Evolutionary conservation across 2,797 vertebrate genomes (phyloP).

Genomic region (Melanotaenia maccullochi): DNA sequence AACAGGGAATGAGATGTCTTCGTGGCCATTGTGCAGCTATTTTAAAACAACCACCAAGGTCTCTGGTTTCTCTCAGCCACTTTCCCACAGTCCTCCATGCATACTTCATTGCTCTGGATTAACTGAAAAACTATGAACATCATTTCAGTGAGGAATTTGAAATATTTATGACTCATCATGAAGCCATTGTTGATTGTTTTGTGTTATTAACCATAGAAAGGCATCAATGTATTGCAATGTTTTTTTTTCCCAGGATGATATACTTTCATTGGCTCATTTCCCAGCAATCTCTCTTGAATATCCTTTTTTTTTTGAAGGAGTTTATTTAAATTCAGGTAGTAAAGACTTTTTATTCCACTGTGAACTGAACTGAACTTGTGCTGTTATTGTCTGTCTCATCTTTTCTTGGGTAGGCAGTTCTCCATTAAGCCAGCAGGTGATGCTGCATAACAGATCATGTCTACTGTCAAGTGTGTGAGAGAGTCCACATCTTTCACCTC

Average conservation of each 20-base stretch:
- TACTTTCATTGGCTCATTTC: background rate
- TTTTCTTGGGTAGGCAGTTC: constrained; percentile 67
- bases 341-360: background rate
- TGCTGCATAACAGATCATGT: constrained; percentile 76
- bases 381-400: constrained; percentile 9
- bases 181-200: background rate
- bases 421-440: constrained; percentile 79
- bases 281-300: background rate
- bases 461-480: constrained; percentile 5
- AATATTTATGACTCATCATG: constrained; percentile 2
- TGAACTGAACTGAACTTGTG: background rate
- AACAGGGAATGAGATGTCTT: constrained; percentile 41
- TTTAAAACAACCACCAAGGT: constrained; percentile 47
- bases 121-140: constrained; percentile 25
- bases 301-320: background rate
- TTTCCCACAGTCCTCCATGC: constrained; percentile 52
- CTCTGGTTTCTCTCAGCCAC: constrained; percentile 49
- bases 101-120: constrained; percentile 10
- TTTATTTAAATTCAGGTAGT: background rate
- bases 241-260: background rate
- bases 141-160: background rate
- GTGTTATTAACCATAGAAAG: background rate
- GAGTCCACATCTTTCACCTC: background rate
- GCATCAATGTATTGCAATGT: background rate
- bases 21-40: constrained; percentile 51